phyloP scores from a whole-genome alignment of 1,140 invertebrate genomes.

The Hylaeus anthracinus region DNA sequence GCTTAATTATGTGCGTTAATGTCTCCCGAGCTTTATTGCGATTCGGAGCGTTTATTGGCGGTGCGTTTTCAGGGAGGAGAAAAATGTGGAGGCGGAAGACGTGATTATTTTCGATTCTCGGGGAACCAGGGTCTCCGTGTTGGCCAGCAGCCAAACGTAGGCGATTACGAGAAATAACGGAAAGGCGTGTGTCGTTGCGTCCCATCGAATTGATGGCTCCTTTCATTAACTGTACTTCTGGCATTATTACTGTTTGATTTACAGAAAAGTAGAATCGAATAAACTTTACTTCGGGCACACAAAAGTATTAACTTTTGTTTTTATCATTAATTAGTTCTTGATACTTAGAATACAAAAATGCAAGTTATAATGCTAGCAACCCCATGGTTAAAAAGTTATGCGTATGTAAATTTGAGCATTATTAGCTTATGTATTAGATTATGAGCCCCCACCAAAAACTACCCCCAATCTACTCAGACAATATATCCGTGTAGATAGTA shows the following conservation, averaged over 20 bases:
- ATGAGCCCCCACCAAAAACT: too few relatives aligned
- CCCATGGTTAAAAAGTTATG: too few relatives aligned
- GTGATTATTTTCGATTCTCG: constrained; percentile 68
- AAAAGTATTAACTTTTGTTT: too few relatives aligned
- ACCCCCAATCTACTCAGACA: too few relatives aligned
- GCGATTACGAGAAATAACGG: constrained; percentile 60
- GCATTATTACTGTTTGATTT: neutral
- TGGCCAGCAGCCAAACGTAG: constrained; percentile 56
- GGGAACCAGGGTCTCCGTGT: constrained; percentile 26
- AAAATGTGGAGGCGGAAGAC: constrained; percentile 10
- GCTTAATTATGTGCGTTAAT: constrained; percentile 33
- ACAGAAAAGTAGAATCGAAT: too few relatives aligned
- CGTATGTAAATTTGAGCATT: too few relatives aligned
- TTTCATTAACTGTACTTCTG: constrained; percentile 31
- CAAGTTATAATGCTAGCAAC: neutral
- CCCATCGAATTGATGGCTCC: constrained; percentile 38
- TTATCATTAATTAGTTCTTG: too few relatives aligned
- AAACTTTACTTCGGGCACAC: too few relatives aligned
- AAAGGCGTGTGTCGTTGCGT: constrained; percentile 50
- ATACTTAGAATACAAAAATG: neutral
- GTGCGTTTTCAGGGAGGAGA: neutral
- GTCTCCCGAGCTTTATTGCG: constrained; percentile 9
- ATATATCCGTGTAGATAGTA: too few relatives aligned
- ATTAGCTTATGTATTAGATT: too few relatives aligned
- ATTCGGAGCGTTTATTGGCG: constrained; percentile 14